Conservation (phyloP, 2,797 vertebrate genomes). For the Rhinogobio ventralis region DNA sequence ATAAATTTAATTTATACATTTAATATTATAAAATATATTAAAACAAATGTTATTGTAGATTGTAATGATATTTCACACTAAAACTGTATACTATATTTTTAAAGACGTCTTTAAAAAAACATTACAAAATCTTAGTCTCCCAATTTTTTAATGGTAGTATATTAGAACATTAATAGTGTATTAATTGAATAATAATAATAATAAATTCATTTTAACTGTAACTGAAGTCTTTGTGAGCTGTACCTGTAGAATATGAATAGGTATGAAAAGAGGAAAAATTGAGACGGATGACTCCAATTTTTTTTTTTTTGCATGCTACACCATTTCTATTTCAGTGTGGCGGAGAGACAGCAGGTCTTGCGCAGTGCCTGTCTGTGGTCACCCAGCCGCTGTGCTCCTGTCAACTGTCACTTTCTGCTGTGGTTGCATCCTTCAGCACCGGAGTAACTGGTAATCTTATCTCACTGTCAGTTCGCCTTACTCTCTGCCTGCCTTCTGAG, state of each 20-base stretch:
- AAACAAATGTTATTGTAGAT: not conserved
- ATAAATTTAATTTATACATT: not conserved
- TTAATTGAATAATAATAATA: not conserved
- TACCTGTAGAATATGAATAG: no score
- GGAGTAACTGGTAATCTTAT: conserved; percentile 74
- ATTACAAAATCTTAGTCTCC: not conserved
- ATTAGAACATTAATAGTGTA: no score
- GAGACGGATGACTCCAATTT: not conserved
- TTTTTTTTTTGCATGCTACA: not conserved
- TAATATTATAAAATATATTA: not conserved
- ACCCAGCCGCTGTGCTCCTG: conserved; percentile 60
- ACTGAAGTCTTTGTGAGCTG: not conserved
- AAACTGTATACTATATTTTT: not conserved
- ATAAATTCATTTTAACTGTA: not conserved
- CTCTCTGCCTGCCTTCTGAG: conserved; percentile 53
- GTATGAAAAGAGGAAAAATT: not conserved
- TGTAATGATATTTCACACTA: not conserved
- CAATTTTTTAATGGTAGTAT: not conserved
- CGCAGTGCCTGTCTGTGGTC: conserved; percentile 55
- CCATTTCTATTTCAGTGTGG: not conserved
- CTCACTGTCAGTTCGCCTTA: conserved; percentile 72
- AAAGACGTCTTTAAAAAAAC: not conserved
- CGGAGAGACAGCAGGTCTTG: conserved; percentile 16
- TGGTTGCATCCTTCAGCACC: conserved; percentile 67
- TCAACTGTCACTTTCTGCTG: conserved; percentile 69